phyloP scores from a whole-genome alignment of 2,113 vertebrate species.

The Actenoides hombroni region DNA sequence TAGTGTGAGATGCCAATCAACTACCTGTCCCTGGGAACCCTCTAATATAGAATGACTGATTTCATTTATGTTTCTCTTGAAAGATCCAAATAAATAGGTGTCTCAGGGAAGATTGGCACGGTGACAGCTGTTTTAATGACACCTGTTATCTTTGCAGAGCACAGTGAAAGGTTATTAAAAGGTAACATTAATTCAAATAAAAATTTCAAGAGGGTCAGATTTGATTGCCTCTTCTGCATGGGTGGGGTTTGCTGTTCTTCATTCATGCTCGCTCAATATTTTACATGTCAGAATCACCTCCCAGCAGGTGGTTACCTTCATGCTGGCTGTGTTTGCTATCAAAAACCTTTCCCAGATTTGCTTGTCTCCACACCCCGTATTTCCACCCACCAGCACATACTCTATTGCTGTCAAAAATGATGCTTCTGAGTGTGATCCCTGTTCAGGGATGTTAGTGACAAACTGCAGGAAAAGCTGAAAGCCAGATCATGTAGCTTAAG shows the following conservation, averaged over 20 bases:
- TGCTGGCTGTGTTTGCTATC: slow-evolving; percentile 9
- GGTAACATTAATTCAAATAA: slow-evolving; percentile 39
- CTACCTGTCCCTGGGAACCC: slow-evolving; percentile 44
- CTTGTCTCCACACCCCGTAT: neutral
- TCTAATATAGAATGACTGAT: slow-evolving; percentile 55
- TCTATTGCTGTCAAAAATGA: neutral
- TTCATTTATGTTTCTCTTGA: slow-evolving; percentile 69
- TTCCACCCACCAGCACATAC: neutral
- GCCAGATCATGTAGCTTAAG: neutral
- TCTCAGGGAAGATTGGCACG: slow-evolving; percentile 40
- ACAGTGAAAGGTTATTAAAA: slow-evolving; percentile 53
- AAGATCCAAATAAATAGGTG: slow-evolving; percentile 59
- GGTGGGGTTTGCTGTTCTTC: neutral
- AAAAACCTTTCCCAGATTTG: neutral
- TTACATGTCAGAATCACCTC: neutral
- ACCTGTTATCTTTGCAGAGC: slow-evolving; percentile 41
- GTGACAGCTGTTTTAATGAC: slow-evolving; percentile 61
- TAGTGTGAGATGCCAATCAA: slow-evolving; percentile 45
- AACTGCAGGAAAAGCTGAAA: neutral
- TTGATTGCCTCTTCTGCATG: neutral
- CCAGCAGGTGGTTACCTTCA: slow-evolving; percentile 33
- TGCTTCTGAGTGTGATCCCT: neutral
- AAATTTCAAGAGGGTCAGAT: slow-evolving; percentile 24
- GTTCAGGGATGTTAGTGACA: neutral
- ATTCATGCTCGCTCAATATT: neutral